These are phyloP conservation scores for Thaumatotibia leucotreta DNA, from an alignment of 1,140 invertebrate genomes.

Conservation along the genomic window DNA sequence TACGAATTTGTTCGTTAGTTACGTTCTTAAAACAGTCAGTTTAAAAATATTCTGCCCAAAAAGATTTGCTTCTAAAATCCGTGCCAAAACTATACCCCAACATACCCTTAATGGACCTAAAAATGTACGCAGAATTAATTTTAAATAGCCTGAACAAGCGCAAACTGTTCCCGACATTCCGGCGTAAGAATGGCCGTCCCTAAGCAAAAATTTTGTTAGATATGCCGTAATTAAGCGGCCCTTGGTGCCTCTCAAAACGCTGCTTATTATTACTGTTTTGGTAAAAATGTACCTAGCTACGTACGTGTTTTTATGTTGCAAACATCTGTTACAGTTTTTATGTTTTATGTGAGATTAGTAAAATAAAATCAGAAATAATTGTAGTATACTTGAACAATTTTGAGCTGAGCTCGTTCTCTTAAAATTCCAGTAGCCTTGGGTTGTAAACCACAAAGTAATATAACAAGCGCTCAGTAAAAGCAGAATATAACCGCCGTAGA, in stretches of 20 bases:
- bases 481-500: too few relatives aligned
- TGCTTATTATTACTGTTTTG: neutral
- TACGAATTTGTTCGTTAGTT: too few relatives aligned
- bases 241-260: neutral
- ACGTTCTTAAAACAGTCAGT: too few relatives aligned
- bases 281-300: neutral
- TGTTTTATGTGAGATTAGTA: neutral
- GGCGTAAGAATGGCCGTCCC: neutral
- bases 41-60: too few relatives aligned
- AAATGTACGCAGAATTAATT: constrained; percentile 12
- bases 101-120: neutral
- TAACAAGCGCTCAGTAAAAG: too few relatives aligned
- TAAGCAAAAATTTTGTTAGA: constrained; percentile 11
- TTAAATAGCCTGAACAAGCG: neutral
- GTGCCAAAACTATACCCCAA: neutral
- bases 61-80: neutral
- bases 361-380: too few relatives aligned
- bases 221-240: constrained; percentile 2
- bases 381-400: too few relatives aligned
- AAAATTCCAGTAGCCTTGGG: too few relatives aligned
- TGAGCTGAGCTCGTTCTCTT: too few relatives aligned
- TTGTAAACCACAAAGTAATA: too few relatives aligned
- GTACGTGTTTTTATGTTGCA: neutral
- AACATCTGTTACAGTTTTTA: neutral
- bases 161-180: neutral